phyloP scores from a whole-genome alignment of 2,113 vertebrate genomes.

The Tricholaema leucomelas region DNA sequence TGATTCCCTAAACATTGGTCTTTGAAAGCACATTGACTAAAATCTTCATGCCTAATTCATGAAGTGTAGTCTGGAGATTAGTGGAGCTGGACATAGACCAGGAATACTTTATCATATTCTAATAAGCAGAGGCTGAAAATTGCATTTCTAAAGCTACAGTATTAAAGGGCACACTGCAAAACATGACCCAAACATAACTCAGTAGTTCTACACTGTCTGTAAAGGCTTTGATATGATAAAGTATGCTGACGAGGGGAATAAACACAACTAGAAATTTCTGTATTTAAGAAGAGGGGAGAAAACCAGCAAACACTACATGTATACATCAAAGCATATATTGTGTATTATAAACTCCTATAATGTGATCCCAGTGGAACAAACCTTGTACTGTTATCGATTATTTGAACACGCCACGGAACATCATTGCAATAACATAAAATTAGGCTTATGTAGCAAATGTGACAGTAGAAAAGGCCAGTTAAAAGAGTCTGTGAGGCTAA shows the following conservation, averaged over 20 bases:
- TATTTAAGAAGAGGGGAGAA: constrained; percentile 63
- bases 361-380: constrained; percentile 67
- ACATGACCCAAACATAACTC: constrained; percentile 92
- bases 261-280: constrained; percentile 84
- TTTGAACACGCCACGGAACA: constrained; percentile 60
- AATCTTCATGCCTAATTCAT: constrained; percentile 95
- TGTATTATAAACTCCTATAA: constrained; percentile 73
- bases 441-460: constrained; percentile 60
- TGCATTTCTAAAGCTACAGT: constrained; percentile 98
- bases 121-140: constrained; percentile 97
- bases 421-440: constrained; percentile 62
- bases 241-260: constrained; percentile 96
- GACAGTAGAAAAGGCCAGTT: constrained; percentile 59
- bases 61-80: constrained; percentile 86
- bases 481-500: constrained; percentile 64
- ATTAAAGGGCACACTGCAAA: constrained; percentile 94
- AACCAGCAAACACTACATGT: constrained; percentile 62
- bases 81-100: constrained; percentile 83
- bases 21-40: constrained; percentile 89
- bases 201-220: constrained; percentile 86
- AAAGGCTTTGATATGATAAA: constrained; percentile 97
- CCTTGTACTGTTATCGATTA: constrained; percentile 66
- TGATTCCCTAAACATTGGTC: constrained; percentile 87
- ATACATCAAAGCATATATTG: constrained; percentile 73
- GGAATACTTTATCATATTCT: constrained; percentile 99